Conservation (phyloP, 2,888 invertebrate genomes). For the Trissonchulus latispiculum region DNA sequence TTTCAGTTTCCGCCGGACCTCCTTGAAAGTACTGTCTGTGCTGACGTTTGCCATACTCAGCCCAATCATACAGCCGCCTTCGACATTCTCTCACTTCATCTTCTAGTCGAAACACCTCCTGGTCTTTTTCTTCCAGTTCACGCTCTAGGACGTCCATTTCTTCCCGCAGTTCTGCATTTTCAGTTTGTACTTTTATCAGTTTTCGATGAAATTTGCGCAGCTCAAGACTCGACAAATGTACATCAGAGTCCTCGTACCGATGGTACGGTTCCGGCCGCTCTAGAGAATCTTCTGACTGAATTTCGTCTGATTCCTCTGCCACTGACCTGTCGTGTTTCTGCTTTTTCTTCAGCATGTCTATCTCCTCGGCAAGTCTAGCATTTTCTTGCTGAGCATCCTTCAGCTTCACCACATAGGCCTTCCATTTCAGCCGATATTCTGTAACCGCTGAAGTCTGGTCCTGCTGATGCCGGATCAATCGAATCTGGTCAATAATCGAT, state of each 20-base stretch:
- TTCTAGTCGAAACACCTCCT: neutral
- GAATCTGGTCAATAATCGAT: neutral
- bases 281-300: neutral
- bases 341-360: conserved; percentile 29
- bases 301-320: neutral
- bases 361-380: conserved; percentile 32
- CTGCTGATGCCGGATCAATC: neutral
- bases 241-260: too few relatives aligned
- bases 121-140: neutral
- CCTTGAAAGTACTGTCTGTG: too few relatives aligned
- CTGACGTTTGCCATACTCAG: too few relatives aligned
- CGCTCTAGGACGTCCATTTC: neutral
- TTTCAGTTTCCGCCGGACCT: too few relatives aligned
- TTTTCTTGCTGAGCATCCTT: conserved; percentile 38
- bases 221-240: too few relatives aligned
- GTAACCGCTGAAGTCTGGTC: neutral
- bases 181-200: too few relatives aligned
- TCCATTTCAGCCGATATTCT: conserved; percentile 23
- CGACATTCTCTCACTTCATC: neutral
- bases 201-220: too few relatives aligned
- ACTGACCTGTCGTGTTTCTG: neutral
- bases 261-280: neutral
- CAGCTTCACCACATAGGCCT: conserved; percentile 39
- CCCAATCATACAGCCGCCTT: neutral
- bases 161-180: neutral